Evolutionary conservation across 1,140 invertebrate species (phyloP), one percentile per base, ranked within the genome.

Genomic region (Drosophila kurseongensis): DNA sequence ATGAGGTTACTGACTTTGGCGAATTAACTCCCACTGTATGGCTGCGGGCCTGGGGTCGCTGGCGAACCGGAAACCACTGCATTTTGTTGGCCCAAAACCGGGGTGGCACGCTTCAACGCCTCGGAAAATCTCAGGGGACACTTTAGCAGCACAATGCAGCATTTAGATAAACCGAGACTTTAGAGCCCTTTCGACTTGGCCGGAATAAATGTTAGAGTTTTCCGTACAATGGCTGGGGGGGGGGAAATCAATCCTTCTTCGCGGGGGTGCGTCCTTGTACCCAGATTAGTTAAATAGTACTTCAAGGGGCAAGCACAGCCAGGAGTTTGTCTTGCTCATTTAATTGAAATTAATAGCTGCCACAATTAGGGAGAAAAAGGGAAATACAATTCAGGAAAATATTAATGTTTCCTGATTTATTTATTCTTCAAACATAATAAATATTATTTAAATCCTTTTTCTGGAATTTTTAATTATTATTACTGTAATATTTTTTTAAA

Each of bases 1-100:
- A 91, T 91, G 89, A 91, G 89, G 89, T 91, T 91, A 90, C 89
- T 91, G 89, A 91, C 89, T 91, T 91, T 85, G 67, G 55, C 79
- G 88, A 91, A 91, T 91, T 84, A 91, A 91, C 88, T 91, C 78
- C 80, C 80, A 80, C 76, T 80, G n/a, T 29, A 32, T 12, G 32
- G 8, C 45, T 35, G 9, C 35, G 18, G 2, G 45, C 54, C 52
- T 56, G 67, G 67, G 79, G 79, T 81, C 80, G 76, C 77, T 85
- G 78, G 57, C 77, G 80, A 71, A 85, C 77, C 85, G 85, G 85
- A 89, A 89, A 91, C 89, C 88, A 91, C 80, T 91, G 83, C 77
- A 91, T 90, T 88, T 91, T 91, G 80, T 91, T 68, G 88, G 84
- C 78, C 68, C 75, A 75, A 66, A 69, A 62, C 55, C 72, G 75